Base-by-base conservation (phyloP, 92 coral and sea anemone species). In the Palythoa heliodiscus region DNA sequence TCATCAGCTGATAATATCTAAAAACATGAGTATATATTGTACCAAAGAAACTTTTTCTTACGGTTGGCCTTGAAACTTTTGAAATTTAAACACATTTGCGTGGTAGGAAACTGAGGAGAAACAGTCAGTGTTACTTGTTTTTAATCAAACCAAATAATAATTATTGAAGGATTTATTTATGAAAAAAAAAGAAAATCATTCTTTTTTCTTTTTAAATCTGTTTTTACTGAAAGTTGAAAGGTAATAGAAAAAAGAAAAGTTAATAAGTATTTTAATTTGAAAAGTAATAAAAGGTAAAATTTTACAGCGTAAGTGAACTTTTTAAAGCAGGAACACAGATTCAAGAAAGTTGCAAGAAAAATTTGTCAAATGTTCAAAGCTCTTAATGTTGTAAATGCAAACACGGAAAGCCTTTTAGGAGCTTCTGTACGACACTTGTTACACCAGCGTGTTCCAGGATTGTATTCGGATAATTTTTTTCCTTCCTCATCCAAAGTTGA, bases 381-480 rank as follows among this genome's bases (percentile, higher is more conserved):
- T 40, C 67, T 68, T 24, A 35, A 68, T 24, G 72, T 68, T 68
- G 72, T 23, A 68, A 68, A 4, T 22, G 0, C 23, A 10, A 22
- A 68, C 43, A 22, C 6, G 2, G 39, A n/a, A n/a, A n/a, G n/a
- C n/a, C n/a, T n/a, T n/a, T n/a, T n/a, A n/a, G n/a, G n/a, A 24
- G 83, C 83, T 63, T 86, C 83, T 11, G 20, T 86, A 12, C 76
- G 1, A 39, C 88, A 86, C 76, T 63, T 86, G 83, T 75, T 86
- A 23, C 88, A 75, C 77, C 83, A 75, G 70, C 83, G 69, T 86
- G 83, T 76, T 73, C 83, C 88, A 76, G 83, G 76, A 25, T 86
- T 63, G 73, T 75, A 83, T n/a, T 8, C 14, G 13, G 76, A 39
- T 7, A 70, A 10, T 25, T 81, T 86, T 48, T 54, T 74, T 57